Evolutionary conservation across 2,888 invertebrate genomes (phyloP).

Genomic region (Eulithis prunata): DNA sequence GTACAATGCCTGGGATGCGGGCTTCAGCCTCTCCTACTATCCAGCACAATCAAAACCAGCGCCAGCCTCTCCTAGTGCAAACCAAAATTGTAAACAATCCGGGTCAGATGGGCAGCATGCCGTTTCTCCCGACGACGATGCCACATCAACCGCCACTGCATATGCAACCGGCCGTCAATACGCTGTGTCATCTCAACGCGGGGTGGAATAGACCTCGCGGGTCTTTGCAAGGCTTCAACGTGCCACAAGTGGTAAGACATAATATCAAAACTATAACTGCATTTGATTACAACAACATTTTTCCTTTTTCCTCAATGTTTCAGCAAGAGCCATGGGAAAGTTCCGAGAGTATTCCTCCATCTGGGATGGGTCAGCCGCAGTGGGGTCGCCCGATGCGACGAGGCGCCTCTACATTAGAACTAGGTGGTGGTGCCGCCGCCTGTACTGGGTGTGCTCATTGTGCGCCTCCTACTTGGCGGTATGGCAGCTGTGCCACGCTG

Average conservation of each 20-base stretch:
- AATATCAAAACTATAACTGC: too few relatives aligned
- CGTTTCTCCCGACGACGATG: slow-evolving; percentile 63
- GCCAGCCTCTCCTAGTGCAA: slow-evolving; percentile 56
- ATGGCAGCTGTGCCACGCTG: slow-evolving; percentile 76
- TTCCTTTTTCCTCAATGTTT: neutral
- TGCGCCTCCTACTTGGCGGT: slow-evolving; percentile 65
- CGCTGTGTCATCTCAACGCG: slow-evolving; percentile 59
- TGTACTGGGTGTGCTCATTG: slow-evolving; percentile 57
- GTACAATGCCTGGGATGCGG: slow-evolving; percentile 29
- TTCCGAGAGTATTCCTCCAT: slow-evolving; percentile 47
- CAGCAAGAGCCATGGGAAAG: slow-evolving; percentile 64
- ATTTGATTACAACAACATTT: neutral
- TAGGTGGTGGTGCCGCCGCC: slow-evolving; percentile 56
- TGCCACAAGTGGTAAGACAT: slow-evolving; percentile 62
- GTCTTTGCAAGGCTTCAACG: slow-evolving; percentile 65
- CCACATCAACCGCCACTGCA: slow-evolving; percentile 44
- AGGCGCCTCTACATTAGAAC: slow-evolving; percentile 73
- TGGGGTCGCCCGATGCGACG: slow-evolving; percentile 73
- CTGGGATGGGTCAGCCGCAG: slow-evolving; percentile 21
- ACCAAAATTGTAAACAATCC: slow-evolving; percentile 51
- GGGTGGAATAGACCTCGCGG: slow-evolving; percentile 67
- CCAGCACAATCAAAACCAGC: slow-evolving; percentile 22
- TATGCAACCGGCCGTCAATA: slow-evolving; percentile 55
- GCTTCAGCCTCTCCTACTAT: slow-evolving; percentile 29
- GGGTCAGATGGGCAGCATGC: slow-evolving; percentile 69